Conservation (phyloP, 2,888 invertebrate genomes). For the Aphodius sticticus region DNA sequence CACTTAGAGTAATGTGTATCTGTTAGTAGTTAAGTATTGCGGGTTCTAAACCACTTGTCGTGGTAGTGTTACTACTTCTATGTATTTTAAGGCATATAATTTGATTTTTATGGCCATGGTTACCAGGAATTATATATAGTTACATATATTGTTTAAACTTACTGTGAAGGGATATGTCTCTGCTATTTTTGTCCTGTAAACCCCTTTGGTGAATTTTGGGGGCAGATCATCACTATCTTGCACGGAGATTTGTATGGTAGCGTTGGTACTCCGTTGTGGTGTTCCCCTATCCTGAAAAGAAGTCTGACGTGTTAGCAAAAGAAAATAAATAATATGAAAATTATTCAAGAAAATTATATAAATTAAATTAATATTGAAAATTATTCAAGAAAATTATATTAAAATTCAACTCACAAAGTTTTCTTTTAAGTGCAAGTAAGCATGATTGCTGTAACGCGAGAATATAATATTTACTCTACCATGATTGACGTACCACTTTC, state of each 20-base stretch:
- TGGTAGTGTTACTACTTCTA: too few species aligned
- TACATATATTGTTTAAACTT: slow-evolving; percentile 52
- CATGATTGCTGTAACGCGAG: background rate
- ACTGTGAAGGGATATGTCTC: slow-evolving; percentile 85
- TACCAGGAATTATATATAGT: too few species aligned
- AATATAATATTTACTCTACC: background rate
- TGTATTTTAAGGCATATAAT: too few species aligned
- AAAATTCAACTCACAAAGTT: background rate
- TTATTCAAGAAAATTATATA: background rate
- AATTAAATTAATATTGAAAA: too few species aligned
- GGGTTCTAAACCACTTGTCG: too few species aligned
- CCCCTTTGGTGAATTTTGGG: slow-evolving; percentile 82
- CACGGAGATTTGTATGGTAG: slow-evolving; percentile 75
- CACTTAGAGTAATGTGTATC: too few species aligned
- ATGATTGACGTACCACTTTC: background rate
- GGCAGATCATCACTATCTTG: slow-evolving; percentile 83
- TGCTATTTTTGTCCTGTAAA: slow-evolving; percentile 81
- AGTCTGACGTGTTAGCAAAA: background rate
- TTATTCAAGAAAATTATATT: background rate
- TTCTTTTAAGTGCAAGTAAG: background rate
- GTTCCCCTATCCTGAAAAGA: slow-evolving; percentile 79
- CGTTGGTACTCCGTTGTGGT: slow-evolving; percentile 76
- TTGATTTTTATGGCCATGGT: slow-evolving; percentile 11
- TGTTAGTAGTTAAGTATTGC: too few species aligned
- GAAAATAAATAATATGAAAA: background rate